phyloP scores from a whole-genome alignment of 2,888 invertebrate genomes.

The Amaurobius ferox region DNA sequence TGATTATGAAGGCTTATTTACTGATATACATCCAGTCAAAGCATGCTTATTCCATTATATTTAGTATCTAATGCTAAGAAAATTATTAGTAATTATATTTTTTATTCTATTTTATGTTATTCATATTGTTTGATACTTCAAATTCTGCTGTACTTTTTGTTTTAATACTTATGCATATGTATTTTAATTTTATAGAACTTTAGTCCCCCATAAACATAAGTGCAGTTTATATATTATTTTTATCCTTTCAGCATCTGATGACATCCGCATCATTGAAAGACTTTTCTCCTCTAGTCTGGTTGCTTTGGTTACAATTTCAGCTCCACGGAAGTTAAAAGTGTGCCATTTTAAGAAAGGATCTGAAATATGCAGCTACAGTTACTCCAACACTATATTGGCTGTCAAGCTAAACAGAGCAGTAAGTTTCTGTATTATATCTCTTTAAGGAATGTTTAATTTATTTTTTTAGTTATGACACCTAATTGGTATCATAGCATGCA shows the following conservation, averaged over 20 bases:
- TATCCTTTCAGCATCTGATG: slow-evolving; percentile 77
- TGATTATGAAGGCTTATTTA: no score
- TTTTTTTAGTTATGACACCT: no score
- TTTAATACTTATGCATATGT: background rate
- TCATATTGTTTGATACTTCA: background rate
- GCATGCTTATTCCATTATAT: no score
- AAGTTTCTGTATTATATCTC: slow-evolving; percentile 77
- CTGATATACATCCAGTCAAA: no score
- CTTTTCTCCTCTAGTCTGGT: slow-evolving; percentile 98
- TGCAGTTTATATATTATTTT: background rate
- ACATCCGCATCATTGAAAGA: slow-evolving; percentile 92
- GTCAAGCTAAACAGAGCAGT: slow-evolving; percentile 96
- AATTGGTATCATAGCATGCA: no score
- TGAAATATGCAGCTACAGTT: slow-evolving; percentile 95
- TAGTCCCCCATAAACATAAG: background rate
- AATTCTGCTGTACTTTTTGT: background rate
- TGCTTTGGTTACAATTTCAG: slow-evolving; percentile 93
- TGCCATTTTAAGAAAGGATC: slow-evolving; percentile 98
- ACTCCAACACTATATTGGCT: slow-evolving; percentile 95
- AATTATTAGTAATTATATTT: no score
- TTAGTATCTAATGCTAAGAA: no score
- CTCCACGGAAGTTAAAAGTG: slow-evolving; percentile 93
- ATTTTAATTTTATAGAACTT: background rate
- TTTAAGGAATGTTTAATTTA: no score
- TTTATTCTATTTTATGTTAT: background rate